Percentiles rank a stretch among this genome's conserved stretches.
These are phyloP conservation scores for Steatornis caripensis DNA, from an alignment of 2,113 vertebrate genomes.

Conservation along the genomic window DNA sequence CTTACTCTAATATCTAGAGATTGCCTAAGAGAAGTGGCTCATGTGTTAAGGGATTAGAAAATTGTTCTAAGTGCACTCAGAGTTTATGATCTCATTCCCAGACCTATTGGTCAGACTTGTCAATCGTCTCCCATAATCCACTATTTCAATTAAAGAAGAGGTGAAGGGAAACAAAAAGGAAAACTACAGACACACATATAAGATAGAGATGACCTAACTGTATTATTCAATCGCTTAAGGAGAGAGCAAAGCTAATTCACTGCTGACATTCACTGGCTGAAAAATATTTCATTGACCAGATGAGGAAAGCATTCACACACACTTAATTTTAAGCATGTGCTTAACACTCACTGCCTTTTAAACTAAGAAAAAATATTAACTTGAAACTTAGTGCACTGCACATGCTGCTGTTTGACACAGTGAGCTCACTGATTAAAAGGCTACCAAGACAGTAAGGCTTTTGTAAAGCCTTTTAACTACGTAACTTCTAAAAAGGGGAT, in stretches of 20 bases:
- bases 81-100: slow-evolving; percentile 39
- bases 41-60: slow-evolving; percentile 24
- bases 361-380: background rate
- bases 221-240: background rate
- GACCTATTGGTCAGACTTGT: background rate
- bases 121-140: background rate
- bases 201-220: background rate
- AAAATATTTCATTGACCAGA: background rate
- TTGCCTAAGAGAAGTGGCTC: background rate
- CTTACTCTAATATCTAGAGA: slow-evolving; percentile 10
- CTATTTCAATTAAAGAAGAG: background rate
- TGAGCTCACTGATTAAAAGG: background rate
- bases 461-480: background rate
- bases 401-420: background rate
- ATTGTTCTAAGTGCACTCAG: background rate
- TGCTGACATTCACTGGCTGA: background rate
- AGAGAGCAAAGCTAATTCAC: background rate
- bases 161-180: background rate
- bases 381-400: background rate
- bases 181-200: background rate
- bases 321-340: background rate
- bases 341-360: background rate
- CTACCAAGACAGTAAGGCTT: background rate
- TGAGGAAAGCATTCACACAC: background rate
- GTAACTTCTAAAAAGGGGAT: background rate